Evolutionary conservation across 2,888 invertebrate species (phyloP), one percentile per base, ranked within the genome.

Genomic region (Calliopum simillimum): DNA sequence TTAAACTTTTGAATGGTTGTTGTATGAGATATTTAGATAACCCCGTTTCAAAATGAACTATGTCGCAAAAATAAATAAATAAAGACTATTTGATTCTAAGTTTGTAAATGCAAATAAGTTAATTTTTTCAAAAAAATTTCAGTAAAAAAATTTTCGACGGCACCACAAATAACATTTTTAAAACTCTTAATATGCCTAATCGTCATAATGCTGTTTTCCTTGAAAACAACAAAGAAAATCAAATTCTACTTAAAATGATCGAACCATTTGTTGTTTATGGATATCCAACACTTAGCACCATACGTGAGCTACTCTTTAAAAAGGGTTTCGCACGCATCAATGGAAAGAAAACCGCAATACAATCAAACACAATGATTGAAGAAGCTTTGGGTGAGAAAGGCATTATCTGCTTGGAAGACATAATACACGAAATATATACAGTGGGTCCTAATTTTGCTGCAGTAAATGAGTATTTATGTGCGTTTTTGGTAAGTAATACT

Each of bases 191-290:
- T 6, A 78, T 86, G 78, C 51, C 73, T 0, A 71, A 72, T 41
- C 80, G 86, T 0, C 83, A 85, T 69, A 79, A 85, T 59, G 78
- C 84, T 1, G 84, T 86, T 1, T 85, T 86, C 55, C 70, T 86
- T 6, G 80, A 81, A 68, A 86, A 86, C 73, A 81, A 67, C 68
- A 80, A 83, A 41, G 86, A 86, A 66, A 83, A 83, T 63, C 82
- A 84, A 72, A 75, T 86, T 56, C 69, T 86, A 13, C 73, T 86
- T 21, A 82, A 83, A 56, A 77, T 86, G 1, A 80, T 84, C n/a
- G 86, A 86, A 68, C 86, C 86, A 0, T 86, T 81, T 76, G 84
- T 86, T 0, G 81, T 82, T 4, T 86, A 80, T 63, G 86, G 86
- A 0, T 82, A 80, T 72, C 86, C 86, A 2, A 77, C 80, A 11